A percentile compares a stretch with the other conserved stretches of the same genome.
Conservation (phyloP, 2,888 invertebrate species). For the Pterobdella sp. region DNA sequence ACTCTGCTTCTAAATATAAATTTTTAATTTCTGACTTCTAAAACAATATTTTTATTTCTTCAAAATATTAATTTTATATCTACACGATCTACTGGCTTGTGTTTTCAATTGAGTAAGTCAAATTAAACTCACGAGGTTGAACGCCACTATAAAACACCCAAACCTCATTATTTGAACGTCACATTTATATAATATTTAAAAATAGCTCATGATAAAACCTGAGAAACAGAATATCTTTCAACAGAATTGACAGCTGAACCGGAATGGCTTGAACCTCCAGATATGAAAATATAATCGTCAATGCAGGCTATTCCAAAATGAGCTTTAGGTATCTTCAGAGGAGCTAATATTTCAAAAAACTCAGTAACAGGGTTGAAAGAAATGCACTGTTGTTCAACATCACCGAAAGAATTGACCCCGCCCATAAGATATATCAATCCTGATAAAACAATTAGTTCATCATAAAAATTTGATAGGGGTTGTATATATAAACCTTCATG, state of each 20-base stretch:
- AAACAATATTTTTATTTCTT: neutral
- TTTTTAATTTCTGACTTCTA: neutral
- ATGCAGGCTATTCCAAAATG: slow-evolving; percentile 14
- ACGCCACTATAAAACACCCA: slow-evolving; percentile 1
- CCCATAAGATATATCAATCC: slow-evolving; percentile 24
- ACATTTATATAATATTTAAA: too few relatives aligned
- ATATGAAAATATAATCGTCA: slow-evolving; percentile 16
- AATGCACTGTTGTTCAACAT: slow-evolving; percentile 14
- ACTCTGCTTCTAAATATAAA: too few relatives aligned
- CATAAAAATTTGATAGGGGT: neutral
- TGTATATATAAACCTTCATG: neutral
- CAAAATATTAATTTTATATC: neutral
- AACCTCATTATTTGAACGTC: too few relatives aligned
- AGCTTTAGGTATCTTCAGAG: slow-evolving; percentile 4
- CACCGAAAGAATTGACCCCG: slow-evolving; percentile 11
- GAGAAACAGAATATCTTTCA: slow-evolving; percentile 20
- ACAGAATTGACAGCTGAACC: neutral
- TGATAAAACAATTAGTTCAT: neutral
- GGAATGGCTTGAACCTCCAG: slow-evolving; percentile 3
- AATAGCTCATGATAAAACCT: neutral
- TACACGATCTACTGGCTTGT: neutral
- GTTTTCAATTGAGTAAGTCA: neutral
- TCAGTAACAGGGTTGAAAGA: slow-evolving; percentile 24
- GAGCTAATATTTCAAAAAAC: slow-evolving; percentile 6
- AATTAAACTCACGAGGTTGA: neutral